Conservation (phyloP, 2,113 vertebrate species). For the Melospiza melodia region DNA sequence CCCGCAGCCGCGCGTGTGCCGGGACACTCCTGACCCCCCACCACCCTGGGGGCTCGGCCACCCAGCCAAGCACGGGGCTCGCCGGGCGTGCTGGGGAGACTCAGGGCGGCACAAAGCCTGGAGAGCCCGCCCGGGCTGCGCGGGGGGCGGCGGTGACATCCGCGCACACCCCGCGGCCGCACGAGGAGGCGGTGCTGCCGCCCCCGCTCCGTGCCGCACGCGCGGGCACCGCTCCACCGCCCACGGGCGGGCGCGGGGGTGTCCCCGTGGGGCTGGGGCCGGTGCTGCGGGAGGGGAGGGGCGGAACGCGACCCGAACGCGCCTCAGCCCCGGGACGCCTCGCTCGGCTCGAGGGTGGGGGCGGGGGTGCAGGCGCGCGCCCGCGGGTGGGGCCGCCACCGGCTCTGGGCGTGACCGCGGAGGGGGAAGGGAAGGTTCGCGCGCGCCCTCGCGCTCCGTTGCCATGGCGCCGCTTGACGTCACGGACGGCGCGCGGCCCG, state of each 20-base stretch:
- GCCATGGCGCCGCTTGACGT: background rate
- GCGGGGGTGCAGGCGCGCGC: no score
- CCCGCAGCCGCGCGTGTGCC: background rate
- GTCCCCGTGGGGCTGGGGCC: background rate
- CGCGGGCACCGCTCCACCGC: background rate
- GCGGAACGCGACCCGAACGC: background rate
- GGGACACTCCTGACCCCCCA: rapidly evolving
- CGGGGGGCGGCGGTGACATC: background rate
- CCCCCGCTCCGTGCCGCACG: background rate
- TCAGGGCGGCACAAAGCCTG: background rate
- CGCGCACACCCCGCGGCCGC: background rate
- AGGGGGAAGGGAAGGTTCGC: no score
- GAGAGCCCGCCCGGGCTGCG: background rate
- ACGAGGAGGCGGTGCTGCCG: background rate
- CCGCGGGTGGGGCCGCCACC: no score
- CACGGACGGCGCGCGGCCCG: background rate
- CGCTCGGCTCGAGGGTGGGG: no score
- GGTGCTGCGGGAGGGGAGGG: background rate
- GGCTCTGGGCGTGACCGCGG: no score
- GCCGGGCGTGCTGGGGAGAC: background rate
- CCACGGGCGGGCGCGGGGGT: background rate
- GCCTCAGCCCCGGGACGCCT: background rate
- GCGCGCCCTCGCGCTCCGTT: no score
- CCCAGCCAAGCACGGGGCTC: no score
- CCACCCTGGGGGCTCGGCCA: background rate